Evolutionary conservation across 1,140 invertebrate species (phyloP), one percentile per base, ranked within the genome.

Genomic region (Trichoplusia ni): DNA sequence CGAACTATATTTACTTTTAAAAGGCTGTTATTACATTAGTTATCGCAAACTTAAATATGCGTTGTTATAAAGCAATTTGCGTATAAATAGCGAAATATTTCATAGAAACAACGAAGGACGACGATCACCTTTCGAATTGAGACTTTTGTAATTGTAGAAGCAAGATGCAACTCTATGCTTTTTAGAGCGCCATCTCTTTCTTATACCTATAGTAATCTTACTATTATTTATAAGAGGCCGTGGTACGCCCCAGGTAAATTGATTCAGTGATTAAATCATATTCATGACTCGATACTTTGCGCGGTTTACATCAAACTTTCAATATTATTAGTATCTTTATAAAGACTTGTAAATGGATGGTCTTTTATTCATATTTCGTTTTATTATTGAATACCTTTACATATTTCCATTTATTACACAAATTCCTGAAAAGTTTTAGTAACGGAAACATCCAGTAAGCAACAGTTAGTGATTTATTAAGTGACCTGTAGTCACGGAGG

Each of bases 161-260:
- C n/a, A n/a, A n/a, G n/a, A n/a, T n/a, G n/a, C n/a, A n/a, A n/a
- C n/a, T n/a, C n/a, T n/a, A n/a, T n/a, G n/a, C n/a, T n/a, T n/a
- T n/a, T n/a, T n/a, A n/a, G n/a, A n/a, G n/a, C n/a, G n/a, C n/a
- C n/a, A n/a, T n/a, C n/a, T n/a, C n/a, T n/a, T n/a, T n/a, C n/a
- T n/a, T n/a, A n/a, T n/a, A n/a, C n/a, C n/a, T n/a, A n/a, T n/a
- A n/a, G n/a, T n/a, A n/a, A n/a, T n/a, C n/a, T n/a, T n/a, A n/a
- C n/a, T n/a, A n/a, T n/a, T n/a, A n/a, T n/a, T n/a, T n/a, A n/a
- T n/a, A n/a, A n/a, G n/a, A n/a, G n/a, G n/a, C n/a, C n/a, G n/a
- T n/a, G n/a, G n/a, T n/a, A n/a, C n/a, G n/a, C n/a, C n/a, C n/a
- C 29, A 21, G 49, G 49, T 53, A 21, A 46, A 35, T 53, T 53